phyloP scores from a whole-genome alignment of 2,888 invertebrate species.

The Notocelia uddmanniana region DNA sequence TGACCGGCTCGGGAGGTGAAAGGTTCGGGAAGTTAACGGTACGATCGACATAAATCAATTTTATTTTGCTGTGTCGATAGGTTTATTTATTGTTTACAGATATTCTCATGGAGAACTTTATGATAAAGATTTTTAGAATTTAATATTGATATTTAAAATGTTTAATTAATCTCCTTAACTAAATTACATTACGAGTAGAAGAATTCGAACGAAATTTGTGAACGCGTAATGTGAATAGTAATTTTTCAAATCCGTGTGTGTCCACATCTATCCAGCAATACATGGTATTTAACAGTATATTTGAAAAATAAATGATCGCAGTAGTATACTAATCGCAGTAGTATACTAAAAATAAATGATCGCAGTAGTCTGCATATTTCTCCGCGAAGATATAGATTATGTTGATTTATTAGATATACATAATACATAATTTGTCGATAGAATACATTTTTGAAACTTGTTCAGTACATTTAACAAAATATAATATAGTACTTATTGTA shows the following conservation, averaged over 20 bases:
- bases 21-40: conserved; percentile 9
- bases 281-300: too few species aligned
- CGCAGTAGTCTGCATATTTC: too few species aligned
- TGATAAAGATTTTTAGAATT: background rate
- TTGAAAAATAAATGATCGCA: background rate
- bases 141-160: too few species aligned
- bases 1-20: conserved; percentile 11
- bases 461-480: too few species aligned
- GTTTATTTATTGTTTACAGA: background rate
- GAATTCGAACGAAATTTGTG: background rate
- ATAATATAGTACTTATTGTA: too few species aligned
- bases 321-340: too few species aligned
- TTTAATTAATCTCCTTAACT: background rate
- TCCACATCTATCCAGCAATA: background rate
- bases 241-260: background rate
- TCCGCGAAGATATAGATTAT: too few species aligned
- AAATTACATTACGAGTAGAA: background rate
- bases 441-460: too few species aligned
- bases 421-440: too few species aligned
- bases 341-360: too few species aligned
- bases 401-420: too few species aligned
- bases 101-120: background rate
- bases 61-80: background rate
- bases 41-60: background rate
- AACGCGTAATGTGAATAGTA: background rate